phyloP scores from a whole-genome alignment of 2,113 vertebrate genomes.

The Hydrochoerus hydrochaeris region DNA sequence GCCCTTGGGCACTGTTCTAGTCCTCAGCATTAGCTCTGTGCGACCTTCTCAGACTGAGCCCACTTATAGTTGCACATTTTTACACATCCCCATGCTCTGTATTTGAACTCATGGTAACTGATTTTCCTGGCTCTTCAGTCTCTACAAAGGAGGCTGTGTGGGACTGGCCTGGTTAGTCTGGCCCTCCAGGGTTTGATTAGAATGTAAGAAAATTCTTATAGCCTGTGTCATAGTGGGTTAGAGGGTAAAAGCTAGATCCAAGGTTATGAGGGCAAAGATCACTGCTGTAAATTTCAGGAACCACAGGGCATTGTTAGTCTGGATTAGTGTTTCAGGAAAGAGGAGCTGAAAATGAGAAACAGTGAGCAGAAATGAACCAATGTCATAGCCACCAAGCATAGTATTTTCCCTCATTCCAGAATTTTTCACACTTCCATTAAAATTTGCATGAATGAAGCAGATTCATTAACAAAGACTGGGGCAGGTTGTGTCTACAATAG shows the following conservation, averaged over 20 bases:
- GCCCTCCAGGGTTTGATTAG: neutral
- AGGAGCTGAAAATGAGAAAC: constrained; percentile 19
- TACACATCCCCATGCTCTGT: neutral
- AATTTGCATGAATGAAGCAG: neutral
- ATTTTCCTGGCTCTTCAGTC: neutral
- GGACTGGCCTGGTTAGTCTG: neutral
- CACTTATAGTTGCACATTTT: neutral
- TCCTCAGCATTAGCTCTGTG: neutral
- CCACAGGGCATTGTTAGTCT: neutral
- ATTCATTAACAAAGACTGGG: neutral
- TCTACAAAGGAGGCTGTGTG: neutral
- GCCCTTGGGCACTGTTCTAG: neutral
- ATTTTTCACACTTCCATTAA: neutral
- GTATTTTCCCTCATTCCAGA: too few relatives aligned
- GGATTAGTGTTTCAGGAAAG: neutral
- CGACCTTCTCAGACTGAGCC: neutral
- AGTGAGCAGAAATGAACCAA: neutral
- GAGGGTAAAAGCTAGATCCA: neutral
- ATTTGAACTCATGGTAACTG: neutral
- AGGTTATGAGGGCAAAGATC: neutral
- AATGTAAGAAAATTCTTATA: neutral
- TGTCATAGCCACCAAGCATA: neutral
- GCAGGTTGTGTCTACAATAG: neutral
- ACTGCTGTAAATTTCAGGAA: neutral
- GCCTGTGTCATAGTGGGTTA: neutral